Conservation (phyloP, 2,113 vertebrate species). For the Bujurquina vittata region DNA sequence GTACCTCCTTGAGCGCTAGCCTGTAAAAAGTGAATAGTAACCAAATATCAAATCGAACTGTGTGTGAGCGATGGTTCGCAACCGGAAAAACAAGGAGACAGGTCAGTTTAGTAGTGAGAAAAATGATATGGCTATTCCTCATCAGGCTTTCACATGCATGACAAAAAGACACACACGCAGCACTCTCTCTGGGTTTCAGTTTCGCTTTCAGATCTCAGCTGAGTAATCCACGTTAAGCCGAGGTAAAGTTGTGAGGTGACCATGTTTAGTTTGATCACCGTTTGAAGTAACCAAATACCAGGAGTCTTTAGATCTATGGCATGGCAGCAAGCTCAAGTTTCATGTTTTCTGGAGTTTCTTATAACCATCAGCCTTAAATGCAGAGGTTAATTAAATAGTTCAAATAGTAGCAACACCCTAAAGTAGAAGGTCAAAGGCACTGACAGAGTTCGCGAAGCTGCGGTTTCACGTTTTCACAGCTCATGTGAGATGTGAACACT, state of each 20-base stretch:
- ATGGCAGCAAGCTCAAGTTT: conserved; percentile 13
- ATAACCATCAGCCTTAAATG: conserved; percentile 7
- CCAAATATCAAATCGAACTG: conserved; percentile 49
- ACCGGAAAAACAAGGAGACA: conserved; percentile 21
- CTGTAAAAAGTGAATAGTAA: conserved; percentile 46
- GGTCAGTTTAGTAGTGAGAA: conserved; percentile 17
- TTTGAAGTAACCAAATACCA: conserved; percentile 21
- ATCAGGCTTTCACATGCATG: conserved; percentile 19
- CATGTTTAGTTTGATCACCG: conserved; percentile 10
- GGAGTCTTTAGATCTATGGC: background rate
- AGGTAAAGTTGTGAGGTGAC: background rate
- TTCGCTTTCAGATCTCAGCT: conserved; percentile 53
- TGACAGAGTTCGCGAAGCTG: background rate
- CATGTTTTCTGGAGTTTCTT: conserved; percentile 21
- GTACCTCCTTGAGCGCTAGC: background rate
- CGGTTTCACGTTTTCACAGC: background rate
- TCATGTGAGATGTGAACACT: too few relatives aligned
- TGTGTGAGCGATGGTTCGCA: conserved; percentile 35
- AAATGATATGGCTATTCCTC: conserved; percentile 49
- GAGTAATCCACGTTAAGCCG: conserved; percentile 18
- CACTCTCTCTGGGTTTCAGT: conserved; percentile 35
- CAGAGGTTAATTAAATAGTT: conserved; percentile 23
- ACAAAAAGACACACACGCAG: conserved; percentile 6
- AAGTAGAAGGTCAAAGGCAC: conserved; percentile 13
- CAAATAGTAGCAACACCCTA: background rate